Base-by-base conservation (phyloP, 37 sponge, comb jelly and placozoan genomes). In the Spongilla lacustris region DNA sequence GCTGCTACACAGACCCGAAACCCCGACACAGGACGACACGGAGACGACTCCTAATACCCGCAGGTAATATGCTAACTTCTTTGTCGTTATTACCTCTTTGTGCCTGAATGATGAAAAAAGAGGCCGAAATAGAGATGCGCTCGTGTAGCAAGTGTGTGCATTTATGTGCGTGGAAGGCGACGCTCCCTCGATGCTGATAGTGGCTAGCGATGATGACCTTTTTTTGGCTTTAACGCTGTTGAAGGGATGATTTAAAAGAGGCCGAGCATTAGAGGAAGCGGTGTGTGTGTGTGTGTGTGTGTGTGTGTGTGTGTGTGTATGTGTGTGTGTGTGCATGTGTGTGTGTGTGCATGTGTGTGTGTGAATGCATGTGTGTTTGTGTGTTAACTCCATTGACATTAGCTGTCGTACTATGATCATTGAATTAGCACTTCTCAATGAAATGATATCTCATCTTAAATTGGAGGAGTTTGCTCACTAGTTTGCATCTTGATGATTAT, bases 11-110 rank as follows among this genome's bases (percentile, higher is more conserved):
- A 90, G 91, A 48, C 72, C 86, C 22, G 30, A 34, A 0, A 84
- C 91, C 8, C 91, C 91, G 13, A 84, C 85, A 24, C 58, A 85
- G 50, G 91, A 90, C 46, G 91, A 90, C 23, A 28, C 81, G 27
- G 86, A 90, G 10, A 48, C 24, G 17, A 69, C 26, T 31, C 26
- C 33, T 32, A 69, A 50, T 30, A 11, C 32, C 27, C 31, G n/a
- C 12, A 13, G 73, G 32, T 30, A 30, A 72, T 17, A n/a, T 23
- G 29, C 32, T 4, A 8, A 13, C 29, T 72, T 23, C 4, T 8
- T 69, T 29, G 28, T 69, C 28, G 5, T 28, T 69, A 10, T 69
- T 8, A 9, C 28, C 28, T 29, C 71, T 41, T 6, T 41, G 41
- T 68, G 23, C 27, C 8, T 48, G 77, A 76, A 76, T 76, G 77